Percentiles rank a stretch among this genome's conserved stretches.
Evolutionary conservation across 2,888 invertebrate species (phyloP).

Genomic region (Merodon equestris): DNA sequence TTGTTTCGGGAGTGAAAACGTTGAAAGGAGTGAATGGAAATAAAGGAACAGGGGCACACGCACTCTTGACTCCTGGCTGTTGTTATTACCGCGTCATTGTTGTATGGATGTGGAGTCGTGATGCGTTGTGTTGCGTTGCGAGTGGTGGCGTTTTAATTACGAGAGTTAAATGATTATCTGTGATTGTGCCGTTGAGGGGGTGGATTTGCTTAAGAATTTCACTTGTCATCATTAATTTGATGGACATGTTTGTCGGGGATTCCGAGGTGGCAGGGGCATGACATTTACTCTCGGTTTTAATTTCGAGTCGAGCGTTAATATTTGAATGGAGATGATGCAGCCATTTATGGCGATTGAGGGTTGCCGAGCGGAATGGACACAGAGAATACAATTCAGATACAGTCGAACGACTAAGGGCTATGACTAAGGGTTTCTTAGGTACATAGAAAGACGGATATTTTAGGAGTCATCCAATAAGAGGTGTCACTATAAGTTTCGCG

Average conservation of each 20-base stretch:
- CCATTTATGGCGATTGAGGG: too few species aligned
- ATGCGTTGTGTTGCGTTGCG: conserved; percentile 33
- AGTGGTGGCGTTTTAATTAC: conserved; percentile 68
- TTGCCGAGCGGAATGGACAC: too few species aligned
- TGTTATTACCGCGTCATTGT: not conserved
- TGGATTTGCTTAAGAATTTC: conserved; percentile 12
- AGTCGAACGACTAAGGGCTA: too few species aligned
- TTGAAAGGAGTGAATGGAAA: conserved; percentile 13
- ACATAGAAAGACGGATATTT: too few species aligned
- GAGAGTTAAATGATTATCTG: conserved; percentile 65
- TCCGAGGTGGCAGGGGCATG: conserved; percentile 12
- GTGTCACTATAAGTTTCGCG: too few species aligned
- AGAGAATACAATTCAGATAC: too few species aligned
- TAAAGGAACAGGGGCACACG: conserved; percentile 42
- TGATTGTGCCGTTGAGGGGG: conserved; percentile 21
- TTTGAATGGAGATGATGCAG: too few species aligned
- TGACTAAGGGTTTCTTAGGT: too few species aligned
- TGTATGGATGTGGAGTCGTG: conserved; percentile 31
- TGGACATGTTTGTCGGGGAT: conserved; percentile 41
- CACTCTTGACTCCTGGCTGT: conserved; percentile 54
- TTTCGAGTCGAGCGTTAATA: conserved; percentile 22
- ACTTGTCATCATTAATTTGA: conserved; percentile 66
- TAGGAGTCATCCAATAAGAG: too few species aligned
- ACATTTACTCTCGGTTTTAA: conserved; percentile 42
- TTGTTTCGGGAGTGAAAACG: conserved; percentile 26